Evolutionary conservation across 2,113 vertebrate species (phyloP).

Genomic region (Elachura formosa): DNA sequence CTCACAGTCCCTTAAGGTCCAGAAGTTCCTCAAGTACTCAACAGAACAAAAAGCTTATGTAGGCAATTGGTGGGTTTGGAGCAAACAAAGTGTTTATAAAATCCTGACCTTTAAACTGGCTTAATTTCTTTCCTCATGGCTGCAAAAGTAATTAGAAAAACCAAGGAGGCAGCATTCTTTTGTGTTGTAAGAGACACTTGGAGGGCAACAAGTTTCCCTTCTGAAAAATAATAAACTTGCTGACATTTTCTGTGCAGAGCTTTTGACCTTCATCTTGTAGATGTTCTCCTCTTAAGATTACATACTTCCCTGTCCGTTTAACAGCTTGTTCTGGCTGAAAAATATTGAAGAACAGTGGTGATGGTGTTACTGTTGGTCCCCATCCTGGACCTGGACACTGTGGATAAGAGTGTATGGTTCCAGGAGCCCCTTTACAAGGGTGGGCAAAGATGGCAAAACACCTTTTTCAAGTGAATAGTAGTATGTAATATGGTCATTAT

Average conservation of each 20-base stretch:
- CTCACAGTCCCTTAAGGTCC: neutral
- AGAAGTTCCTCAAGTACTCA: neutral
- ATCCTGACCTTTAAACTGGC: neutral
- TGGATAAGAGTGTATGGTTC: neutral
- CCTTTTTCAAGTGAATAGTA: neutral
- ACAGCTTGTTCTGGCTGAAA: neutral
- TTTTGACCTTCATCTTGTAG: neutral
- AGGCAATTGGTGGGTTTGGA: neutral
- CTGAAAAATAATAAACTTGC: neutral
- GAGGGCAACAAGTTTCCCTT: neutral
- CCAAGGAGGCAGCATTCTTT: neutral
- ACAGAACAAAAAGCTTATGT: neutral
- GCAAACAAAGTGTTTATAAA: neutral
- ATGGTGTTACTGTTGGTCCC: neutral
- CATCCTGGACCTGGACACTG: neutral
- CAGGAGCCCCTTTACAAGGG: neutral
- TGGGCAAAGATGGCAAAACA: neutral
- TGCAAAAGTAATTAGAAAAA: neutral
- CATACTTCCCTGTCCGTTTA: neutral
- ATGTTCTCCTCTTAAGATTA: neutral
- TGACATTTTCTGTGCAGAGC: neutral
- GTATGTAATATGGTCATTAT: neutral
- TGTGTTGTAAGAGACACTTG: neutral
- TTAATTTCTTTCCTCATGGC: neutral
- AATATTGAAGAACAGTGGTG: neutral